phyloP scores from a whole-genome alignment of 2,797 vertebrate genomes.

The Sebastes alutus region DNA sequence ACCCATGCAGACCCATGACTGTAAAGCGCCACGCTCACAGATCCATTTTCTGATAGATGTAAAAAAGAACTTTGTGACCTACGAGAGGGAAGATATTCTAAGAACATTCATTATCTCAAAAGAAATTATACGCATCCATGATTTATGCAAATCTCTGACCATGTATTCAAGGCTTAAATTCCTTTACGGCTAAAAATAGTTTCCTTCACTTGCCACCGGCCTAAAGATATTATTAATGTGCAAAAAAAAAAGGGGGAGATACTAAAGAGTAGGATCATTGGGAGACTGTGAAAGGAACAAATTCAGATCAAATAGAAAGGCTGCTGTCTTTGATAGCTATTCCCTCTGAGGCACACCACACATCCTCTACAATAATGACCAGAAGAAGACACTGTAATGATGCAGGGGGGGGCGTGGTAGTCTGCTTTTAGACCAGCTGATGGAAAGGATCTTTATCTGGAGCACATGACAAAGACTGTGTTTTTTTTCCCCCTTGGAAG shows the following conservation, averaged over 20 bases:
- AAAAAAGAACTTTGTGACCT: slow-evolving; percentile 58
- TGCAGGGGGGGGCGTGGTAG: background rate
- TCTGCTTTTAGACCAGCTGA: slow-evolving; percentile 24
- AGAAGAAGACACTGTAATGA: slow-evolving; percentile 34
- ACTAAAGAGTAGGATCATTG: slow-evolving; percentile 51
- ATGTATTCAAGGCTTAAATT: slow-evolving; percentile 75
- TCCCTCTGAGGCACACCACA: slow-evolving; percentile 52
- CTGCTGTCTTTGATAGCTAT: slow-evolving; percentile 56
- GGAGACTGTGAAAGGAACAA: slow-evolving; percentile 56
- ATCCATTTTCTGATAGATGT: slow-evolving; percentile 77
- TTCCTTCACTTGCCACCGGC: slow-evolving; percentile 61
- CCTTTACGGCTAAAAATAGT: slow-evolving; percentile 77
- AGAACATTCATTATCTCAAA: slow-evolving; percentile 77
- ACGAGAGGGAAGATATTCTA: slow-evolving; percentile 64
- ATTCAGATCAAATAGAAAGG: slow-evolving; percentile 60
- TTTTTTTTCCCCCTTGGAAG: background rate
- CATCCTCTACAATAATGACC: slow-evolving; percentile 47
- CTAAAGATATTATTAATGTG: slow-evolving; percentile 74
- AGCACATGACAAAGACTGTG: slow-evolving; percentile 36
- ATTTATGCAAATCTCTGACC: slow-evolving; percentile 82
- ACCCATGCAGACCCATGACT: slow-evolving; percentile 20
- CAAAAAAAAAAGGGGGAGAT: slow-evolving; percentile 24
- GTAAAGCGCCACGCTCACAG: slow-evolving; percentile 48
- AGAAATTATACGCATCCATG: slow-evolving; percentile 72
- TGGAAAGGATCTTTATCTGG: slow-evolving; percentile 28